Evolutionary conservation across 1,140 invertebrate species (phyloP).

Genomic region (Eubasilissa regina): DNA sequence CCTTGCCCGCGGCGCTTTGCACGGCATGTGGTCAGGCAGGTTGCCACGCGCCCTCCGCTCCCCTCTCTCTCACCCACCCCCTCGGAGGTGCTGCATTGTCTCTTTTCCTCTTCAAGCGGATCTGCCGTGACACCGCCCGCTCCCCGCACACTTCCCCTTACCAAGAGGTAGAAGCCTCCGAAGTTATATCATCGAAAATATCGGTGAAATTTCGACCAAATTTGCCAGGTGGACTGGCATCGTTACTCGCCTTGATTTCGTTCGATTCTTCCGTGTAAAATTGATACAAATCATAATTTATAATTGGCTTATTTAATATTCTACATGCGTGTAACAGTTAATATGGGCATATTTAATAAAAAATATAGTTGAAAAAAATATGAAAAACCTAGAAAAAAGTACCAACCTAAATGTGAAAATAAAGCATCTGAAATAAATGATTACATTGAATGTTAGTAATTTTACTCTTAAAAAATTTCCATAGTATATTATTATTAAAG

Average conservation of each 20-base stretch:
- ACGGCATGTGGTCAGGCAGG: slow-evolving; percentile 41
- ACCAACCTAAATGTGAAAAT: too few relatives aligned
- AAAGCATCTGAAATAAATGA: too few relatives aligned
- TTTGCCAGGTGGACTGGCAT: neutral
- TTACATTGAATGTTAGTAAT: too few relatives aligned
- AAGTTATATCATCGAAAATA: slow-evolving; percentile 24
- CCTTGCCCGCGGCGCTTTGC: slow-evolving; percentile 39
- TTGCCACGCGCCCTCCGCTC: slow-evolving; percentile 29
- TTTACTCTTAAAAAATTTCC: too few relatives aligned
- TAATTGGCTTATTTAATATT: too few relatives aligned
- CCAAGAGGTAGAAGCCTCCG: neutral
- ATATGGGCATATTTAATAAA: too few relatives aligned
- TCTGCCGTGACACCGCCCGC: slow-evolving; percentile 12
- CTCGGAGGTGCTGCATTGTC: neutral
- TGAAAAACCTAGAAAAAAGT: too few relatives aligned
- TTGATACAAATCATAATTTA: neutral
- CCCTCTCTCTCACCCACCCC: neutral
- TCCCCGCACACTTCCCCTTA: neutral
- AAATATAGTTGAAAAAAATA: too few relatives aligned
- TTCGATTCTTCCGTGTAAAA: too few relatives aligned
- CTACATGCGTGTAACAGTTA: too few relatives aligned
- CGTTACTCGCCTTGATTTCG: neutral
- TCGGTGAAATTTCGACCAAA: slow-evolving; percentile 36
- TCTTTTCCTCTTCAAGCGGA: slow-evolving; percentile 16
- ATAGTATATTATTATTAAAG: too few relatives aligned